Evolutionary conservation across 2,113 vertebrate genomes (phyloP).

Genomic region (Cettia cetti): DNA sequence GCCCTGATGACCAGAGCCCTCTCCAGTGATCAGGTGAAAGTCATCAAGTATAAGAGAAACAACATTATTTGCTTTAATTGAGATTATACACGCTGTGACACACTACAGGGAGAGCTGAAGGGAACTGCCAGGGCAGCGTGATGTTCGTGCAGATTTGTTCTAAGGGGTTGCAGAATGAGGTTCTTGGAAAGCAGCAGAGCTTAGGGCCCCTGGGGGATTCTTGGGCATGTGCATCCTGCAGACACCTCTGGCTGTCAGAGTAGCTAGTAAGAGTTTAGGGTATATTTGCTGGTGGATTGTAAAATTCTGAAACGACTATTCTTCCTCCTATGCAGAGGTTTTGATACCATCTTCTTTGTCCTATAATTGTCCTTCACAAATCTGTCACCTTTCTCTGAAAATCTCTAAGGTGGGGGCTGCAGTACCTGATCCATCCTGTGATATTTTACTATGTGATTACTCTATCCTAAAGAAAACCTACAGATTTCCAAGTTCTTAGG

Average conservation of each 20-base stretch:
- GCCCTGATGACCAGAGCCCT: neutral
- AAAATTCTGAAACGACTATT: neutral
- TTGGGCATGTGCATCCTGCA: rapidly evolving
- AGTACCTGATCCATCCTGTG: neutral
- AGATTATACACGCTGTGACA: rapidly evolving
- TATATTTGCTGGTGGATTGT: neutral
- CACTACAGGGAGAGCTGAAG: neutral
- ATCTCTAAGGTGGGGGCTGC: neutral
- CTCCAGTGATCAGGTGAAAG: neutral
- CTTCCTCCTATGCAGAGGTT: neutral
- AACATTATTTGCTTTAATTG: neutral
- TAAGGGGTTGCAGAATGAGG: neutral
- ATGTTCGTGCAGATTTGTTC: neutral
- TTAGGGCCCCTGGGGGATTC: neutral
- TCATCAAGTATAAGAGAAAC: neutral
- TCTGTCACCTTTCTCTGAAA: neutral
- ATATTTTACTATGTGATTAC: neutral
- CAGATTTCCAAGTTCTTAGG: neutral
- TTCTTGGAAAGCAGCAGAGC: neutral
- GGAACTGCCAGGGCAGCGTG: rapidly evolving
- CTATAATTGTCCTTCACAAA: neutral
- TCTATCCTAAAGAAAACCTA: neutral
- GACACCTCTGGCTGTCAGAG: neutral
- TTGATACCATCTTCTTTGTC: neutral
- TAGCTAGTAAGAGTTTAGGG: neutral